Percentiles rank a stretch among this genome's conserved stretches.
These are phyloP conservation scores for Calameuta pallipes DNA, from an alignment of 2,888 invertebrate species.

Conservation along the genomic window DNA sequence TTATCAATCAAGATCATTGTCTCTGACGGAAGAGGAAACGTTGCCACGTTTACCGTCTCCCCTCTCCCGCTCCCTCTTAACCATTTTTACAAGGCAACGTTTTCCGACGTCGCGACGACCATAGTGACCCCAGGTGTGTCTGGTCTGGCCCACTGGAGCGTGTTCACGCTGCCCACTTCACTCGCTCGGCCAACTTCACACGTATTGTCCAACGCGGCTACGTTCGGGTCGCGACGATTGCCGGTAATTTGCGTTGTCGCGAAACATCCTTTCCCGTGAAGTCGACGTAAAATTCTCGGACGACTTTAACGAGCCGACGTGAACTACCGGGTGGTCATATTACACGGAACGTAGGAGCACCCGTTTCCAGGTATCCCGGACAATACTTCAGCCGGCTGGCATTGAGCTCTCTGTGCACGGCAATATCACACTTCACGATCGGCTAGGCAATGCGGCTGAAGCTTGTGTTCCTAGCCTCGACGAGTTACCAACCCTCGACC, in stretches of 20 bases:
- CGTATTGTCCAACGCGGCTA: no score
- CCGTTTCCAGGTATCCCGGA: slow-evolving; percentile 6
- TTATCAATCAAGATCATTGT: no score
- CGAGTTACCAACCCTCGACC: background rate
- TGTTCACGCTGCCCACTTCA: slow-evolving; percentile 28
- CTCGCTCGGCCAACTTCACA: background rate
- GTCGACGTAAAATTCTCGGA: no score
- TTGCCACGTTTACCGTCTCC: no score
- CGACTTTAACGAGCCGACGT: no score
- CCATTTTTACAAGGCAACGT: slow-evolving; percentile 38
- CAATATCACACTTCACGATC: slow-evolving; percentile 52
- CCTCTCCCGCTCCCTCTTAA: no score
- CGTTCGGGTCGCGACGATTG: no score
- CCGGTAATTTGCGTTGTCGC: background rate
- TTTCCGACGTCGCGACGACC: slow-evolving; percentile 37
- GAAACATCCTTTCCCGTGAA: no score
- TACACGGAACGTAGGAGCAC: no score
- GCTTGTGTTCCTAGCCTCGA: background rate
- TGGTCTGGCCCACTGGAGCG: slow-evolving; percentile 61
- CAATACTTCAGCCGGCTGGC: slow-evolving; percentile 38
- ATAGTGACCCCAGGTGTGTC: slow-evolving; percentile 52
- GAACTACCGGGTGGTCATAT: no score
- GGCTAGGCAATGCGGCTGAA: slow-evolving; percentile 36
- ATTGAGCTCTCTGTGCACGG: slow-evolving; percentile 29
- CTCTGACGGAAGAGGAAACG: no score